Percentiles rank a stretch among this genome's conserved stretches.
Evolutionary conservation across 2,113 vertebrate genomes (phyloP).

Genomic region (Ariopsis seemanni): DNA sequence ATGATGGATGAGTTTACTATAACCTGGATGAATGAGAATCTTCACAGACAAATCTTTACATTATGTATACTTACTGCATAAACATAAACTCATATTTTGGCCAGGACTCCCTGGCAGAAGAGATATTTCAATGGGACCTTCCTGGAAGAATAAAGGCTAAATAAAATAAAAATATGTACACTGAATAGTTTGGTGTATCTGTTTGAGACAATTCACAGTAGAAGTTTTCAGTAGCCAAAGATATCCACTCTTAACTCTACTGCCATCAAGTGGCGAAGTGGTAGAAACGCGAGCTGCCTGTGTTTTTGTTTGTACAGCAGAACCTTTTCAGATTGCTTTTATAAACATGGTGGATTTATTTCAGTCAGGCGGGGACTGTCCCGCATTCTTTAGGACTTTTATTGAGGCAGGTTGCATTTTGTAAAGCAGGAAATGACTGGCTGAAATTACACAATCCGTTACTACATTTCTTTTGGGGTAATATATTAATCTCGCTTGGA

Average conservation of each 20-base stretch:
- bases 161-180: background rate
- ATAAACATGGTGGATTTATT: background rate
- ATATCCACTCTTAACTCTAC: background rate
- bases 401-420: background rate
- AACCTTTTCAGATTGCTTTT: background rate
- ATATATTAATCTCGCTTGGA: background rate
- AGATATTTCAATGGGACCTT: no score
- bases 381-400: background rate
- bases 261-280: constrained; percentile 43
- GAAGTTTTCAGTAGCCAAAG: background rate
- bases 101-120: no score
- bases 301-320: background rate
- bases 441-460: background rate
- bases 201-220: background rate
- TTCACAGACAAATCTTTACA: background rate
- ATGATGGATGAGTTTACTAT: no score
- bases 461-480: no score
- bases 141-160: no score
- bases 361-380: background rate
- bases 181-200: background rate
- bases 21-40: no score
- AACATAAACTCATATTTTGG: background rate
- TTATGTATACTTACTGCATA: background rate
- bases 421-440: background rate
- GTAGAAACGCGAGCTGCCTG: background rate